Base-by-base conservation (phyloP, 2,113 vertebrate species). In the Garra rufa region DNA sequence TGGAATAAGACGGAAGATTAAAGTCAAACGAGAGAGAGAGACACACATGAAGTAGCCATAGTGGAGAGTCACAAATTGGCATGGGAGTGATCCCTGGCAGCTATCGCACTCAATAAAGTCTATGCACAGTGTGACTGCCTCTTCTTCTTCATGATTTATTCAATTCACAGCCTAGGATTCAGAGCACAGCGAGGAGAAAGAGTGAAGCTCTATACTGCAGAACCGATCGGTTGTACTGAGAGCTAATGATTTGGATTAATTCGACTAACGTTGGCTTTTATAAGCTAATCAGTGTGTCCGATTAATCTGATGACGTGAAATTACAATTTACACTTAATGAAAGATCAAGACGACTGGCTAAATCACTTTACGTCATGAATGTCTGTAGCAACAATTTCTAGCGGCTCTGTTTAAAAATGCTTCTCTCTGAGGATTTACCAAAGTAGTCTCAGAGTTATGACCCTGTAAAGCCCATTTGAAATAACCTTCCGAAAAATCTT, bases 121-220 rank as follows among this genome's bases (percentile, higher is more conserved):
- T 1, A 41, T 24, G 50, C 75, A 76, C 50, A 14, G 50, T 77
- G 75, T 57, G 50, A 77, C 19, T 77, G 75, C 28, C 9, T 80
- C 43, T 13, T 46, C 77, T 30, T 48, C 43, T 80, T 67, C 41
- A 67, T 80, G 59, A 80, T 65, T 80, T 79, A 79, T 63, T 79
- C 76, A 80, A 80, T 61, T 80, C 77, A 34, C 77, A 80, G 43
- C 9, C 77, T 46, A 63, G 24, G 13, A 21, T 38, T 28, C 41
- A 17, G 41, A 46, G 77, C 55, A 65, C 11, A 15, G 50, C 1
- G 19, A 38, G 75, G 26, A 9, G 14, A 75, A 52, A 2, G 5
- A 34, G 4, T 15, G 1, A 11, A 48, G 28, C 21, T 17, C 14
- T 4, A 26, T 48, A 11, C n/a, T 26, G 76, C 21, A 17, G 44